Evolutionary conservation across 1,140 invertebrate genomes (phyloP).

Genomic region (Drepana arcuata): DNA sequence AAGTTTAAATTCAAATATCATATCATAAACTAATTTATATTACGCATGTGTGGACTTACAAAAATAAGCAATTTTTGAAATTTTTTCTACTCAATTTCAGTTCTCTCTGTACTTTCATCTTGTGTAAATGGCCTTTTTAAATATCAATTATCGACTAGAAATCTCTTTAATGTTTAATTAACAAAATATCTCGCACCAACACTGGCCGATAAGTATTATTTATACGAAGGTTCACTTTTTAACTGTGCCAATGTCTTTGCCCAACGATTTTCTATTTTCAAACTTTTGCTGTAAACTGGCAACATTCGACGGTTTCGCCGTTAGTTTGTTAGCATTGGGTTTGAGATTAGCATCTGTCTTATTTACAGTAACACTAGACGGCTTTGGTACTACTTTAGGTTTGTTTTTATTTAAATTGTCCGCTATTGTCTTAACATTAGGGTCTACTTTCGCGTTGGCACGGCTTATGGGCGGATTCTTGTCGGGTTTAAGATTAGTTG

Average conservation of each 20-base stretch:
- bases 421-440: conserved; percentile 54
- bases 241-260: conserved; percentile 42
- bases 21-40: too few species aligned
- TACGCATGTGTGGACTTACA: too few species aligned
- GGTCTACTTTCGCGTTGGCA: conserved; percentile 43
- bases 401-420: conserved; percentile 58
- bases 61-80: too few species aligned
- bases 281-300: conserved; percentile 84
- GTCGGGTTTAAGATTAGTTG: conserved; percentile 32
- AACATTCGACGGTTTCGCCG: conserved; percentile 77
- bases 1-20: neutral
- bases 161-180: too few species aligned
- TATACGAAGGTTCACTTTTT: conserved; percentile 48
- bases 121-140: too few species aligned
- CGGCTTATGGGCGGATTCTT: conserved; percentile 33
- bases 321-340: conserved; percentile 66
- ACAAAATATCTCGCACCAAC: too few species aligned
- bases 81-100: too few species aligned
- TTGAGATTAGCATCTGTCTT: conserved; percentile 52
- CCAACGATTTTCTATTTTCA: conserved; percentile 71
- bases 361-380: conserved; percentile 30
- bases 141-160: too few species aligned
- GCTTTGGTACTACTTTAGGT: conserved; percentile 60
- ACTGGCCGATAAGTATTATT: conserved; percentile 3
- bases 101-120: too few species aligned